These are phyloP conservation scores for Melopsittacus undulatus DNA, from an alignment of 2,797 vertebrate genomes.

Conservation along the genomic window DNA sequence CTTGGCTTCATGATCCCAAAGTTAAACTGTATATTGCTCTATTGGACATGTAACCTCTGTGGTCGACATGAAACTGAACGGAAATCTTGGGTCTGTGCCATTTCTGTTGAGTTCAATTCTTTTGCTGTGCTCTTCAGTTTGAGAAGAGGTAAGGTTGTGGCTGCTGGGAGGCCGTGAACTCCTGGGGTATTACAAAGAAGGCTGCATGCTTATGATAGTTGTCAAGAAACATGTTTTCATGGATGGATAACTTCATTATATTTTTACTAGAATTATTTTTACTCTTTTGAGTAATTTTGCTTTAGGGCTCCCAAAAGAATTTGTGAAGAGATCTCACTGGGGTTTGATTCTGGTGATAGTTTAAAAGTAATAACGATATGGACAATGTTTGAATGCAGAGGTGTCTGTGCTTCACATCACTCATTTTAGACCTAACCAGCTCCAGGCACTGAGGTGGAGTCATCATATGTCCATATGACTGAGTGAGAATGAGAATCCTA, in stretches of 20 bases:
- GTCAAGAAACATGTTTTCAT: background rate
- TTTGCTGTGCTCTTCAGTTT: background rate
- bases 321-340: background rate
- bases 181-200: background rate
- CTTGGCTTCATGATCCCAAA: background rate
- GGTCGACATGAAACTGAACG: background rate
- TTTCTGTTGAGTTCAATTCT: background rate
- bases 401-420: background rate
- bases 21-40: background rate
- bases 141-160: background rate
- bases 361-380: background rate
- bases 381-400: background rate
- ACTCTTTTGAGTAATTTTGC: background rate
- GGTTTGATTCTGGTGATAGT: background rate
- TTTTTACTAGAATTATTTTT: background rate
- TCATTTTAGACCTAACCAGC: background rate
- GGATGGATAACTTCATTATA: background rate
- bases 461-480: background rate
- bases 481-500: background rate
- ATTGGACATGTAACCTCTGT: rapidly evolving
- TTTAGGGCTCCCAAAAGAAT: background rate
- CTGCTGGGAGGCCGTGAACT: background rate
- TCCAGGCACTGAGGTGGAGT: background rate
- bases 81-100: background rate
- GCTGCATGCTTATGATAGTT: background rate